These are phyloP conservation scores for Aphidius colemani DNA, from an alignment of 2,888 invertebrate species.

Conservation along the genomic window DNA sequence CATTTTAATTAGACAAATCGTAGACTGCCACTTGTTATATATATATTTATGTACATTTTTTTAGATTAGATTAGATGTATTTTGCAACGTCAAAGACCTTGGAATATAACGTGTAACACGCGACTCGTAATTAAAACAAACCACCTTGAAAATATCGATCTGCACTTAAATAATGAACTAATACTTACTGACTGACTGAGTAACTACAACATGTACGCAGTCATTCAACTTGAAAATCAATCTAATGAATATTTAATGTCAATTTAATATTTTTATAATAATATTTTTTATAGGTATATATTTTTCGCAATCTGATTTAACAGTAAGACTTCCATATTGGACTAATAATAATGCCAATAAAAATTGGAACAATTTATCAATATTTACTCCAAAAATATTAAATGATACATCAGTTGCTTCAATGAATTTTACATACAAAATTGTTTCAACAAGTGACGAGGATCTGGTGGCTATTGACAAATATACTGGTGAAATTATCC, in stretches of 20 bases:
- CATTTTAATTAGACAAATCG: no score
- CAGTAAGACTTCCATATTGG: conserved; percentile 46
- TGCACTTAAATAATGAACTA: conserved; percentile 1
- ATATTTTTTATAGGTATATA: conserved; percentile 49
- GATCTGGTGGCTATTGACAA: conserved; percentile 35
- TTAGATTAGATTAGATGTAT: no score
- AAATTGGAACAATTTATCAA: conserved; percentile 35
- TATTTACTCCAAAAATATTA: conserved; percentile 47
- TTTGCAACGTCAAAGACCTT: no score
- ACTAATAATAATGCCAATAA: conserved; percentile 31
- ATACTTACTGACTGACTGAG: not conserved
- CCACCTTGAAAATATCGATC: conserved; percentile 50
- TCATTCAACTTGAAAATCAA: no score
- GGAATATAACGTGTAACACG: conserved; percentile 33
- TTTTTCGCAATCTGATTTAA: conserved; percentile 54
- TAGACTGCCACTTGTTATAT: no score
- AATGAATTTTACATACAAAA: conserved; percentile 41
- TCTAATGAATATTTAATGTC: no score
- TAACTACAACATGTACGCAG: not conserved
- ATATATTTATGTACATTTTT: no score
- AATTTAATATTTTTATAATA: conserved; percentile 12
- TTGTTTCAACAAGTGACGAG: conserved; percentile 39
- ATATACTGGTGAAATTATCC: conserved; percentile 35
- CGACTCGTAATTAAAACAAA: conserved; percentile 46
- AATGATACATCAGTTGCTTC: conserved; percentile 45